Evolutionary conservation across 2,888 invertebrate genomes (phyloP).

Genomic region (Calameuta filiformis): DNA sequence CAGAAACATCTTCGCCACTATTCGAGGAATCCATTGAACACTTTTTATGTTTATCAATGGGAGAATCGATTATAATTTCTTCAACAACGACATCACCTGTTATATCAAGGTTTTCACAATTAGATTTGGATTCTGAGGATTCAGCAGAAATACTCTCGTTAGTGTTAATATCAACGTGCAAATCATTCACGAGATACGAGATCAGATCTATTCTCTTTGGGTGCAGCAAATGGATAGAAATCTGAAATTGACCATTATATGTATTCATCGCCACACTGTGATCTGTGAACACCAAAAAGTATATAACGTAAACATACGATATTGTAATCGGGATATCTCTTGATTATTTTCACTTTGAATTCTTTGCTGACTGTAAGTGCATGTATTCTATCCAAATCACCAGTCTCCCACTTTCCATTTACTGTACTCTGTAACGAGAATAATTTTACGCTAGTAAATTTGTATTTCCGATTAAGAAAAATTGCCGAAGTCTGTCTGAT

Average conservation of each 20-base stretch:
- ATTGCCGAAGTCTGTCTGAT: not conserved
- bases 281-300: not conserved
- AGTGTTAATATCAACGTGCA: conserved; percentile 18
- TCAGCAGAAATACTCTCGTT: not conserved
- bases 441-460: not conserved
- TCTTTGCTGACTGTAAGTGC: conserved; percentile 70
- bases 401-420: conserved; percentile 66
- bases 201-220: conserved; percentile 30
- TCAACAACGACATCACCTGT: conserved; percentile 51
- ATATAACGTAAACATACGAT: conserved; percentile 44
- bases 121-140: not conserved
- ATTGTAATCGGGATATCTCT: conserved; percentile 36
- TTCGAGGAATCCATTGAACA: not conserved
- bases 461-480: not conserved
- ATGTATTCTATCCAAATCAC: conserved; percentile 74
- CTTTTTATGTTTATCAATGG: not conserved
- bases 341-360: conserved; percentile 68
- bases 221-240: conserved; percentile 29
- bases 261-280: not conserved
- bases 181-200: conserved; percentile 10
- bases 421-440: conserved; percentile 22
- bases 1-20: conserved; percentile 20
- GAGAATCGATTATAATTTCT: conserved; percentile 47
- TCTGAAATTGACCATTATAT: conserved; percentile 19
- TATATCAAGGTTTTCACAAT: not conserved